These are phyloP conservation scores for Frankliniella fusca DNA, from an alignment of 2,888 invertebrate genomes.

Conservation along the genomic window DNA sequence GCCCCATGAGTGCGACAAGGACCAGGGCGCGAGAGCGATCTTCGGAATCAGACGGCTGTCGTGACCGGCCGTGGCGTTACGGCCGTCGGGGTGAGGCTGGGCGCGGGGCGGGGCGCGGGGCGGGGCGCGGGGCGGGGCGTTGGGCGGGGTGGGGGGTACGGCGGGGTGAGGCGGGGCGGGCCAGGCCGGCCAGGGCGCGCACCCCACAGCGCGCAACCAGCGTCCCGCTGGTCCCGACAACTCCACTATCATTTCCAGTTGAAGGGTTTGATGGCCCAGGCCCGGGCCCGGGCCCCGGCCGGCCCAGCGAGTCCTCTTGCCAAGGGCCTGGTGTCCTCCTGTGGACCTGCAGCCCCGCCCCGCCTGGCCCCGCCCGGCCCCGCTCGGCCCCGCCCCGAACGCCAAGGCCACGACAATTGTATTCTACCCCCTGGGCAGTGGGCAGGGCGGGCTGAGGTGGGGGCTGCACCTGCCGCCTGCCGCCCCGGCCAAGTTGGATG, in stretches of 20 bases:
- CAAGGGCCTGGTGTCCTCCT: not conserved
- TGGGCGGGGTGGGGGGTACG: not conserved
- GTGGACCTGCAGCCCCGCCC: not conserved
- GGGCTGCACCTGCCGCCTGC: not conserved
- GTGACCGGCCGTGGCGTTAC: not conserved
- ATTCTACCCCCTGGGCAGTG: not conserved
- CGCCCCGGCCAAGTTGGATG: not conserved
- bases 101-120: not conserved
- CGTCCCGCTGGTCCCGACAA: not conserved
- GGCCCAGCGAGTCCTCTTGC: not conserved
- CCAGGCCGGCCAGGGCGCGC: not conserved
- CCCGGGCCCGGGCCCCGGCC: not conserved
- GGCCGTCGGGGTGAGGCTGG: not conserved
- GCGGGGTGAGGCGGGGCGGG: not conserved
- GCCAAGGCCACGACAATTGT: not conserved
- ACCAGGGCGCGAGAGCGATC: too few relatives aligned
- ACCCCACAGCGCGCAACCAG: not conserved
- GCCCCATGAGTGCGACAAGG: too few relatives aligned
- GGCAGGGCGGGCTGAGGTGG: not conserved
- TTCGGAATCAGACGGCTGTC: too few relatives aligned
- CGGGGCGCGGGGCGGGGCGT: not conserved
- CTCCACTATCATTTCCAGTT: constrained; percentile 11
- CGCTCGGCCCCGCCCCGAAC: not conserved
- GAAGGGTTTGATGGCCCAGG: not conserved
- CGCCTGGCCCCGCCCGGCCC: too few relatives aligned